A percentile compares a stretch with the other conserved stretches of the same genome.
Evolutionary conservation across 2,888 invertebrate species (phyloP).

Genomic region (Cyclophora albipunctata): DNA sequence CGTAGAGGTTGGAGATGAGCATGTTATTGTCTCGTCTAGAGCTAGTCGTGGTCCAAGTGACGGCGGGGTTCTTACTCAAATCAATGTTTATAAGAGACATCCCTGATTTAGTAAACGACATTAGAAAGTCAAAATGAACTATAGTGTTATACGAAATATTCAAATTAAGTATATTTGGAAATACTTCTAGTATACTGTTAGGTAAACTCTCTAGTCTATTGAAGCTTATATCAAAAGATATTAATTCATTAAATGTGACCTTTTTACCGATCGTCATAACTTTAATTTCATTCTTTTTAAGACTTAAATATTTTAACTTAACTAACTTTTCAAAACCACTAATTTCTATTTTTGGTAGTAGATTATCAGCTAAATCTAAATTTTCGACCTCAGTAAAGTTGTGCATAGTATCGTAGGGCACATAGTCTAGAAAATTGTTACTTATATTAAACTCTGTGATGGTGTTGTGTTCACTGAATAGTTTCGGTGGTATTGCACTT

Average conservation of each 20-base stretch:
- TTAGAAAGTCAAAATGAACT: slow-evolving; percentile 53
- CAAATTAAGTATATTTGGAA: slow-evolving; percentile 61
- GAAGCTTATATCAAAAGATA: slow-evolving; percentile 57
- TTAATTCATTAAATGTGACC: slow-evolving; percentile 46
- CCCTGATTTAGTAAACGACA: slow-evolving; percentile 41
- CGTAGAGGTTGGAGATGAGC: slow-evolving; percentile 54
- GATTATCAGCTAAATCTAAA: slow-evolving; percentile 81
- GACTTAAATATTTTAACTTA: slow-evolving; percentile 54
- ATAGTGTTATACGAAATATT: slow-evolving; percentile 63
- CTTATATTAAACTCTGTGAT: slow-evolving; percentile 85
- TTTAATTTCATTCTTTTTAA: slow-evolving; percentile 64
- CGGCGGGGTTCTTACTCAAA: slow-evolving; percentile 58
- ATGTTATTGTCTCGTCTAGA: slow-evolving; percentile 44
- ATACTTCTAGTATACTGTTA: slow-evolving; percentile 49
- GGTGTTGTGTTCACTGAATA: slow-evolving; percentile 81
- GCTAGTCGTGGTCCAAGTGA: slow-evolving; percentile 45
- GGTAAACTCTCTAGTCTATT: slow-evolving; percentile 55
- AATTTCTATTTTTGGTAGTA: slow-evolving; percentile 81
- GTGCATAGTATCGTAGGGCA: slow-evolving; percentile 85
- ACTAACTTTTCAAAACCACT: slow-evolving; percentile 61
- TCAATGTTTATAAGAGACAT: slow-evolving; percentile 56
- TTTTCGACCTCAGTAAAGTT: slow-evolving; percentile 84
- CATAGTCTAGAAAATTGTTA: slow-evolving; percentile 82
- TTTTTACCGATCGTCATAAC: slow-evolving; percentile 48
- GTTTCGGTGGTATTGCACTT: slow-evolving; percentile 76